Conservation (phyloP, 1,140 invertebrate species). For the Drosophila subpulchrella region DNA sequence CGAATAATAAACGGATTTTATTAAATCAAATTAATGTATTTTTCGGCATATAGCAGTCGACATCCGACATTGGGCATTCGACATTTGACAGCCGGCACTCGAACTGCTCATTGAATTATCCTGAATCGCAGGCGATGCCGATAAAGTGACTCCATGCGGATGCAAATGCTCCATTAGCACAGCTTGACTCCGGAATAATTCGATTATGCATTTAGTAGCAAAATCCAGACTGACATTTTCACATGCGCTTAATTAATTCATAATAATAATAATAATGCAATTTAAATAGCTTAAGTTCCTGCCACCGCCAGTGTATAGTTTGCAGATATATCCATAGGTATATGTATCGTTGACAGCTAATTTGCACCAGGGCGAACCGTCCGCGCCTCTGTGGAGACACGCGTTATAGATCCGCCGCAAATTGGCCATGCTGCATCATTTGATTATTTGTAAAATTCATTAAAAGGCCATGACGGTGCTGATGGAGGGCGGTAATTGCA, state of each 20-base stretch:
- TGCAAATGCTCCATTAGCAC: slow-evolving; percentile 34
- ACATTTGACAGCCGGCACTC: slow-evolving; percentile 16
- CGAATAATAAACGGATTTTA: slow-evolving; percentile 32
- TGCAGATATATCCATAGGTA: not conserved
- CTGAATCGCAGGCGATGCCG: slow-evolving; percentile 1
- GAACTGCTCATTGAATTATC: slow-evolving; percentile 17
- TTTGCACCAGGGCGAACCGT: slow-evolving; percentile 4
- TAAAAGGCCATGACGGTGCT: slow-evolving; percentile 27
- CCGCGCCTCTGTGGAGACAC: slow-evolving; percentile 11
- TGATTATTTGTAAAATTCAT: slow-evolving; percentile 71
- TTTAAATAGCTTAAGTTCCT: slow-evolving; percentile 51
- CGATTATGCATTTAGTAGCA: slow-evolving; percentile 37
- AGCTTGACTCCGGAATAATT: slow-evolving; percentile 41
- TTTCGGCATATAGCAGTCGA: slow-evolving; percentile 16
- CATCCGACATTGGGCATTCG: slow-evolving; percentile 11
- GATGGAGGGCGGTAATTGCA: slow-evolving; percentile 48
- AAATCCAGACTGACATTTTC: slow-evolving; percentile 22
- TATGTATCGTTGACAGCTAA: slow-evolving; percentile 36
- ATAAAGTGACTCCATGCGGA: slow-evolving; percentile 24
- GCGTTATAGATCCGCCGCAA: slow-evolving; percentile 45
- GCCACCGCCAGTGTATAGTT: not conserved
- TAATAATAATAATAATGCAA: slow-evolving; percentile 53
- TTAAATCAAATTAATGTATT: slow-evolving; percentile 51
- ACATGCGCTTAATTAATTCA: slow-evolving; percentile 56
- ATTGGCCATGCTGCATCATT: slow-evolving; percentile 51